Evolutionary conservation across 2,113 vertebrate species (phyloP), one percentile per base, ranked within the genome.

Genomic region (Carassius carassius): DNA sequence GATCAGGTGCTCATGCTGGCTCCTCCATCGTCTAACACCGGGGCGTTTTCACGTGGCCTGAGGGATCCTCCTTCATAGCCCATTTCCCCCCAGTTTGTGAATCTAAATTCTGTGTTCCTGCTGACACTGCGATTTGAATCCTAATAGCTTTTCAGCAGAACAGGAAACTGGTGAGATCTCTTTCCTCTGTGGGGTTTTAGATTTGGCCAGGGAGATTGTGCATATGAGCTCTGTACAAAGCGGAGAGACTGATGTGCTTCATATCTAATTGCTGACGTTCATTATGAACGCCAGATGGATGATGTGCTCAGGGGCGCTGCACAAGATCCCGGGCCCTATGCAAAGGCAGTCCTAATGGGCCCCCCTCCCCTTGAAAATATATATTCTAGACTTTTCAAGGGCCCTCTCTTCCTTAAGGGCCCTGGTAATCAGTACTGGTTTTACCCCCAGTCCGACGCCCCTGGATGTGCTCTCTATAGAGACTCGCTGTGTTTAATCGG

Each of bases 121-220:
- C 63, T 81, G 79, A 70, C 47, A 7, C 62, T 35, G 79, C 47
- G 69, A 29, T 13, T 70, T 35, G 63, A 81, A 54, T 81, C 63
- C 47, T 81, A 70, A 81, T 70, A 54, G 60, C 60, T 80, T 58
- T 65, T 80, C 78, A 80, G 60, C 37, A 29, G 78, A 65, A 25
- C 78, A 44, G 78, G 37, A 80, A 44, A 65, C 78, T 65, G 58
- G 14, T 37, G 47, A 11, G 44, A 81, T 69, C 63, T 65, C 10
- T 67, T 19, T 69, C 41, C 44, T 69, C 23, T 69, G 17, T 69
- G 25, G 44, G 79, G 41, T 54, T 81, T n/a, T 54, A 54, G 25
- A 25, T 17, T 14, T 19, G 79, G 25, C 35, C 77, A 17, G 35
- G 65, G 65, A 35, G 16, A n/a, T 35, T 9, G 29, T 69, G 47